Conservation (phyloP, 1,140 invertebrate species). For the Brachionus plicatilis region DNA sequence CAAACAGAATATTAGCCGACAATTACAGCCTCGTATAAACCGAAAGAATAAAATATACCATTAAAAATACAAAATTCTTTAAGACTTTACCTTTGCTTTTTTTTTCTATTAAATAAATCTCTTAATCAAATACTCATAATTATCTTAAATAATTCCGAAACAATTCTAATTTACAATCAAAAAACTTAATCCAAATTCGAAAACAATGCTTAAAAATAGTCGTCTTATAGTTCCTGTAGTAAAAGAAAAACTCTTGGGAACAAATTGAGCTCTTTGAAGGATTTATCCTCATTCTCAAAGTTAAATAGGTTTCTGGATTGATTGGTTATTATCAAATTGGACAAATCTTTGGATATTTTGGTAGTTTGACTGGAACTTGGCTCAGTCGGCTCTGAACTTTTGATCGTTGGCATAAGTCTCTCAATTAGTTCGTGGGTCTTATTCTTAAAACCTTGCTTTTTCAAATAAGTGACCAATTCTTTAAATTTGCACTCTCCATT, state of each 20-base stretch:
- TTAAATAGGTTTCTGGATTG: constrained; percentile 23
- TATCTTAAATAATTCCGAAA: not conserved
- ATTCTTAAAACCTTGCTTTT: constrained; percentile 12
- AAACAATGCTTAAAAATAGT: not conserved
- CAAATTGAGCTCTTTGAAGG: constrained; percentile 19
- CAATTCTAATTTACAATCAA: not conserved
- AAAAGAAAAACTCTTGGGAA: constrained; percentile 37
- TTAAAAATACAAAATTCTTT: not conserved
- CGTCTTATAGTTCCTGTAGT: not conserved
- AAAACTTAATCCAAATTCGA: not conserved
- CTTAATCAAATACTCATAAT: not conserved
- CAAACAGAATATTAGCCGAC: not conserved
- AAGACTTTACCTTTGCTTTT: not conserved
- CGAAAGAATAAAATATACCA: not conserved
- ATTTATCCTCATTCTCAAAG: not conserved
- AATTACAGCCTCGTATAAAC: not conserved
- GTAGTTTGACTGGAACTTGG: not conserved
- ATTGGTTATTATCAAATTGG: constrained; percentile 17
- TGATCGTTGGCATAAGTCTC: constrained; percentile 5
- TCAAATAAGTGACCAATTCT: not conserved
- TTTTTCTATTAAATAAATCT: not conserved
- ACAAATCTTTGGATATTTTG: constrained; percentile 27
- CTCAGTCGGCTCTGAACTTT: not conserved
- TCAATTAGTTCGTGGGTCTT: constrained; percentile 12
- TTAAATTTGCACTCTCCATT: constrained; percentile 31